phyloP scores from a whole-genome alignment of 1,140 invertebrate genomes.

The Aphis craccivora region DNA sequence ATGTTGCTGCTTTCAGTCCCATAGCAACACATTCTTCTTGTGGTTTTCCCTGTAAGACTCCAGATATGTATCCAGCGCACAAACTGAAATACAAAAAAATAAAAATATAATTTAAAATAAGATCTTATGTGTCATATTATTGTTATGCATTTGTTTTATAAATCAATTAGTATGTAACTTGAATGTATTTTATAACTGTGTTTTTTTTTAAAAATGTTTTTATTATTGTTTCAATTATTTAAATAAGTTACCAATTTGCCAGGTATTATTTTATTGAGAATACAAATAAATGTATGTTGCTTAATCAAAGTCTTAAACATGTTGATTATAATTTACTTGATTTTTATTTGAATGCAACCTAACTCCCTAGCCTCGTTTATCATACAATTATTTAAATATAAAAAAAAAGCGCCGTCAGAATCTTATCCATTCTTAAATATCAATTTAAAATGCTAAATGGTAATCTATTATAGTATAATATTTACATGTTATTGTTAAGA shows the following conservation, averaged over 20 bases:
- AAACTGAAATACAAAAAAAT: constrained; percentile 57
- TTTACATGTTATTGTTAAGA: background rate
- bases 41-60: constrained; percentile 57
- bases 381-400: background rate
- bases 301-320: background rate
- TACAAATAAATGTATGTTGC: background rate
- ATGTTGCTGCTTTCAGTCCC: constrained; percentile 52
- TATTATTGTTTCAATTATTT: background rate
- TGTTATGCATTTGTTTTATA: background rate
- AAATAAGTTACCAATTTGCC: background rate
- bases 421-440: background rate
- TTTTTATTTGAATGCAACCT: background rate
- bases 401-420: background rate
- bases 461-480: background rate
- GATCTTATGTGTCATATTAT: background rate
- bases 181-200: background rate
- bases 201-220: background rate
- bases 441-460: background rate
- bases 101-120: background rate
- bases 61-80: constrained; percentile 60
- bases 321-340: background rate
- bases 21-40: constrained; percentile 58
- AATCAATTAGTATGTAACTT: background rate
- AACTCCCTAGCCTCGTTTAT: background rate
- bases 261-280: background rate